phyloP scores from a whole-genome alignment of 1,140 invertebrate species.

The Calosoma granatense region DNA sequence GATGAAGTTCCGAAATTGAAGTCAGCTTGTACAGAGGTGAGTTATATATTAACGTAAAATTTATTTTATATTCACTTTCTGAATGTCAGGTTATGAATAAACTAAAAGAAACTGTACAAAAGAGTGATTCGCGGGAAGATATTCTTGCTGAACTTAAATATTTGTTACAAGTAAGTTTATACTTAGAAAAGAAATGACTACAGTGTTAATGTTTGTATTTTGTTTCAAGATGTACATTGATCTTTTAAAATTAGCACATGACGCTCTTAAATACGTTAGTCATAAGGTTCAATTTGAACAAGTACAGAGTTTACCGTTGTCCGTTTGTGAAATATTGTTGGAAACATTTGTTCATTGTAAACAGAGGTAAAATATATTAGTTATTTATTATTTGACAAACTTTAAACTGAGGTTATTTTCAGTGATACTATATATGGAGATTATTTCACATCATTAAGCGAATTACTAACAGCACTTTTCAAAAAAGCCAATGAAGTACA shows the following conservation, averaged over 20 bases:
- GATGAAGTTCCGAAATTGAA: neutral
- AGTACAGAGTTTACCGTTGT: neutral
- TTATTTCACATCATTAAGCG: neutral
- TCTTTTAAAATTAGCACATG: neutral
- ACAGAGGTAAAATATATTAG: neutral
- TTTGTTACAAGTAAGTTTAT: neutral
- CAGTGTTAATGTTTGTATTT: neutral
- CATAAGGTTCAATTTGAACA: neutral
- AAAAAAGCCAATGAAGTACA: neutral
- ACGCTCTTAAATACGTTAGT: neutral
- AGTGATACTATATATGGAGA: neutral
- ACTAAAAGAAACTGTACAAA: neutral
- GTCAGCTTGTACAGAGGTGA: neutral
- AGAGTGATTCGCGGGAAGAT: neutral
- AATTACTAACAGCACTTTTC: neutral
- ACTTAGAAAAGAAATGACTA: neutral
- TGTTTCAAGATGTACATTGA: neutral
- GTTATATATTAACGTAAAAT: neutral
- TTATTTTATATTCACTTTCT: no score
- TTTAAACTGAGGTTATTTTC: neutral
- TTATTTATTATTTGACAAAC: neutral
- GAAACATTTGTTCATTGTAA: neutral
- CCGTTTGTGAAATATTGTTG: neutral
- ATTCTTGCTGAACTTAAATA: neutral
- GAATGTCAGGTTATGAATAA: neutral